Evolutionary conservation across 2,888 invertebrate species (phyloP).

Genomic region (Metacarcinus magister): DNA sequence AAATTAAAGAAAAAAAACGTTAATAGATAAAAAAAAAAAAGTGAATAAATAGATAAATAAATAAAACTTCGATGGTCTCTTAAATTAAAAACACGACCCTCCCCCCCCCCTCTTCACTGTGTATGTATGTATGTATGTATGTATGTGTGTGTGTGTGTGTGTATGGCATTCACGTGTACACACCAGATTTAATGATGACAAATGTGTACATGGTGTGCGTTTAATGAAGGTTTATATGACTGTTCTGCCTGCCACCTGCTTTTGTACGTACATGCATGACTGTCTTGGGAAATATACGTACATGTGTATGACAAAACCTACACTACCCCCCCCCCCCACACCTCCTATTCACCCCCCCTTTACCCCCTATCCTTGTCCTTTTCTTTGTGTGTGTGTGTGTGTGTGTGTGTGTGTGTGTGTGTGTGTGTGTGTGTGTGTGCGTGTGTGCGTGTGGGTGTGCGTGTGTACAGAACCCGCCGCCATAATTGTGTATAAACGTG

Average conservation of each 20-base stretch:
- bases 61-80: too few relatives aligned
- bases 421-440: too few relatives aligned
- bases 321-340: background rate
- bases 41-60: background rate
- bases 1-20: background rate
- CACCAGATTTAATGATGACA: background rate
- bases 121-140: conserved; percentile 52
- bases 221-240: background rate
- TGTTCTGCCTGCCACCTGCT: background rate
- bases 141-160: conserved; percentile 52
- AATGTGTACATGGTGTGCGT: background rate
- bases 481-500: too few relatives aligned
- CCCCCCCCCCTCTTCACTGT: background rate
- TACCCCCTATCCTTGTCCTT: background rate
- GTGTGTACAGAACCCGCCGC: too few relatives aligned
- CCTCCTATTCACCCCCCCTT: background rate
- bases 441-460: too few relatives aligned
- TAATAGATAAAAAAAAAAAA: background rate
- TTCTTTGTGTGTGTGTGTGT: background rate
- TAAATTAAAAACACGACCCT: too few relatives aligned
- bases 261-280: background rate
- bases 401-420: too few relatives aligned
- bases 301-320: background rate
- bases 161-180: background rate
- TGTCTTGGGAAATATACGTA: background rate